phyloP scores from a whole-genome alignment of 2,797 vertebrate genomes.

The Erpetoichthys calabaricus region DNA sequence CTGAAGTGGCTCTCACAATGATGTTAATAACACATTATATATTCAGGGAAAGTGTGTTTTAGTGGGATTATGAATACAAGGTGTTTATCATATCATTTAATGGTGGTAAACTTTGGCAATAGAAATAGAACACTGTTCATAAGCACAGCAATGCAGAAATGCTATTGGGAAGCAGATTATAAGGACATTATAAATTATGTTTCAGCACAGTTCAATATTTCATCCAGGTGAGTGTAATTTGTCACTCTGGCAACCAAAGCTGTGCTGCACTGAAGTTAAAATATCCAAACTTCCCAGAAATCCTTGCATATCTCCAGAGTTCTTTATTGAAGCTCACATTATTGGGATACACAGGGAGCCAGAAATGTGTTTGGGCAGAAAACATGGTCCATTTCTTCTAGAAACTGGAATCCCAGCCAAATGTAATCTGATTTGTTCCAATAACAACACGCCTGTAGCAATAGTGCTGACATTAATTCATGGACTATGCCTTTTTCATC shows the following conservation, averaged over 20 bases:
- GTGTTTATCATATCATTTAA: no score
- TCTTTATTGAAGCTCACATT: no score
- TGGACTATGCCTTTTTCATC: no score
- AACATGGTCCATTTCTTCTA: not conserved
- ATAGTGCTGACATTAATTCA: not conserved
- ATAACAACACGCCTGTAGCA: not conserved
- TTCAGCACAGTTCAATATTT: slow-evolving; percentile 36
- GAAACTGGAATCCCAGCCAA: not conserved
- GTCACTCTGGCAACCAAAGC: slow-evolving; percentile 41
- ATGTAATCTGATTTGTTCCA: not conserved
- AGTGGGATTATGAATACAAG: no score
- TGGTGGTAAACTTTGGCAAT: no score
- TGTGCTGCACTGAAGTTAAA: slow-evolving; percentile 19
- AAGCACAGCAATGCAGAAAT: slow-evolving; percentile 27
- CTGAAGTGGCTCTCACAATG: no score
- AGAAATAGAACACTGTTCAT: slow-evolving; percentile 28
- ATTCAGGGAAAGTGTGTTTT: no score
- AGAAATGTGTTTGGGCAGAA: slow-evolving; percentile 30
- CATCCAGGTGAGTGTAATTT: slow-evolving; percentile 43
- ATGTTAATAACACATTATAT: no score
- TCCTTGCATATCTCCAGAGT: no score
- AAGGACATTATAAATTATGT: slow-evolving; percentile 25
- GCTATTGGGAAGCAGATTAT: slow-evolving; percentile 42
- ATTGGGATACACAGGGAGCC: no score
- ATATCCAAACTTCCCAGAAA: slow-evolving; percentile 14